phyloP scores from a whole-genome alignment of 2,113 vertebrate genomes.

The Megaceryle maxima region DNA sequence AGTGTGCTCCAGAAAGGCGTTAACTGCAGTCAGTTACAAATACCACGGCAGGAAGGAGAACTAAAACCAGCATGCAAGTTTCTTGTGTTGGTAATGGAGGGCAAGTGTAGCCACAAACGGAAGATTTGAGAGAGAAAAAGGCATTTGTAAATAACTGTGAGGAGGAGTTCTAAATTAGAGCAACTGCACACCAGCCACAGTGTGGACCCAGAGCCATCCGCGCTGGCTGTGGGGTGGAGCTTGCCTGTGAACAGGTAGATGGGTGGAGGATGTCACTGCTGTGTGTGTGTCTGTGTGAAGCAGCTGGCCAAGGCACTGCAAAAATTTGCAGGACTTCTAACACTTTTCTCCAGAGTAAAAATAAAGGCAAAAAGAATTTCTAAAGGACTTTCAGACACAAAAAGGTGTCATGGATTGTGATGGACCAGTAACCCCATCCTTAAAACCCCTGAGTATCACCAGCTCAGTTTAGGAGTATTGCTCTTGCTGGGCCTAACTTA shows the following conservation, averaged over 20 bases:
- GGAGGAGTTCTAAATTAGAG: conserved; percentile 4
- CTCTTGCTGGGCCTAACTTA: background rate
- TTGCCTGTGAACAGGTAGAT: accelerated
- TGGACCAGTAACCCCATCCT: background rate
- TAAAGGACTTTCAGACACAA: background rate
- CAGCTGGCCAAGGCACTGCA: background rate
- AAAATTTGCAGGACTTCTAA: background rate
- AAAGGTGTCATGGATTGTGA: accelerated
- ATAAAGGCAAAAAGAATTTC: background rate
- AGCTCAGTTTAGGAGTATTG: background rate
- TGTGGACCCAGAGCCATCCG: accelerated
- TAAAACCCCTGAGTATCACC: background rate
- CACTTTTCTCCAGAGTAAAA: background rate
- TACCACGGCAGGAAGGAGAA: conserved; percentile 55
- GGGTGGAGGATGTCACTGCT: background rate
- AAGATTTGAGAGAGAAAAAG: background rate
- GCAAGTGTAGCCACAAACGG: conserved; percentile 22
- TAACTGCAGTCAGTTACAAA: conserved; percentile 42
- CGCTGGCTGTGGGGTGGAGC: accelerated
- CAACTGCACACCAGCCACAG: background rate
- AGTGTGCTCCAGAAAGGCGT: background rate
- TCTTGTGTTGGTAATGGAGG: background rate
- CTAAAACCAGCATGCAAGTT: background rate
- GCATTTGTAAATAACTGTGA: conserved; percentile 14
- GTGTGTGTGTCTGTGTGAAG: accelerated